Conservation (phyloP, 1,140 invertebrate genomes). For the Ericerus pela region DNA sequence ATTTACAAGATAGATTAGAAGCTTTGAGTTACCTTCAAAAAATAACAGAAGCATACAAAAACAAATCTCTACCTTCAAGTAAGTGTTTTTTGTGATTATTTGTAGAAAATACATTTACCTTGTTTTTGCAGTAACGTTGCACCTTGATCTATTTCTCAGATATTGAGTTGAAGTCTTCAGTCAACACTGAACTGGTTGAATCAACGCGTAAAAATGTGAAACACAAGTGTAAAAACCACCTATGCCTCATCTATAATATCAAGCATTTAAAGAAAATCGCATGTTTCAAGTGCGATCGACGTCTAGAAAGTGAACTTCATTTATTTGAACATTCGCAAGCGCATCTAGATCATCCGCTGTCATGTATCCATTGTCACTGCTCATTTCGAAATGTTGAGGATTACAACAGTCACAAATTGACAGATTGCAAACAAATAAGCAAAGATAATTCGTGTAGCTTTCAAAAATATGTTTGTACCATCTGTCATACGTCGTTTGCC, state of each 20-base stretch:
- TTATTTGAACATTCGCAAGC: constrained; percentile 6
- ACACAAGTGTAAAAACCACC: not conserved
- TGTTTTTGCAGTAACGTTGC: too few species aligned
- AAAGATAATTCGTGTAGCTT: not conserved
- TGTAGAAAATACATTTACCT: too few species aligned
- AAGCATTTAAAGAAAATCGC: constrained; percentile 7
- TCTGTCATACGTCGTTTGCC: not conserved
- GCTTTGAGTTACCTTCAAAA: not conserved
- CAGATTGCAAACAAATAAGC: not conserved
- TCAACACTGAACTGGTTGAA: not conserved
- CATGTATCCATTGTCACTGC: not conserved
- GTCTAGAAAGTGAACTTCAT: constrained; percentile 2
- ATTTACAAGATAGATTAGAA: not conserved
- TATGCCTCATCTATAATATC: not conserved
- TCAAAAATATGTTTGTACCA: not conserved
- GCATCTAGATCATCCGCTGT: not conserved
- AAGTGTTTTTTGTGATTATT: too few species aligned
- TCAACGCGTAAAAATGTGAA: not conserved
- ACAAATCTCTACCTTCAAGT: not conserved
- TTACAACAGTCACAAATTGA: not conserved
- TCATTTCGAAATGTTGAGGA: not conserved
- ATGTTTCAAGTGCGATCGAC: constrained; percentile 1
- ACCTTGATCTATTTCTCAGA: too few species aligned
- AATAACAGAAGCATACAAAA: not conserved
- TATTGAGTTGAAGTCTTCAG: not conserved